These are phyloP conservation scores for Argyresthia albistria DNA, from an alignment of 2,888 invertebrate species.

Conservation along the genomic window DNA sequence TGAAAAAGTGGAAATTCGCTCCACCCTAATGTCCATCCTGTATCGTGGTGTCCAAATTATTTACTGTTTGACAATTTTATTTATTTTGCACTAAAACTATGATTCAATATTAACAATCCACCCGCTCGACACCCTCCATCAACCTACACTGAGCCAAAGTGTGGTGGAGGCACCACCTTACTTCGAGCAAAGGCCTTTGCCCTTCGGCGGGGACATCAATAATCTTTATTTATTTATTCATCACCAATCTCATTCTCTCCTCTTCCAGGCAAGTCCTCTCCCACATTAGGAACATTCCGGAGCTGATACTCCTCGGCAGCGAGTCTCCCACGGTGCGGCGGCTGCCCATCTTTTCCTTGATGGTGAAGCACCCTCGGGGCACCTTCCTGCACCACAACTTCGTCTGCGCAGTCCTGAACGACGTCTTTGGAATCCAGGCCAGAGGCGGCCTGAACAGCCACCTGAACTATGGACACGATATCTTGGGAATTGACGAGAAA, in stretches of 20 bases:
- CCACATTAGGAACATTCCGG: constrained; percentile 84
- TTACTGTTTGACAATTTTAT: too few species aligned
- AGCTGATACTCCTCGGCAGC: constrained; percentile 84
- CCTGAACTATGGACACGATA: constrained; percentile 86
- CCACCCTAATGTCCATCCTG: too few species aligned
- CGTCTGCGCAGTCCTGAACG: constrained; percentile 89
- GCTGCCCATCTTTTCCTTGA: constrained; percentile 88
- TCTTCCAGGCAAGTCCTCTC: constrained; percentile 81
- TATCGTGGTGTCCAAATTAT: too few species aligned
- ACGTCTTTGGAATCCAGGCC: constrained; percentile 92
- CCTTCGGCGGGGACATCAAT: too few species aligned
- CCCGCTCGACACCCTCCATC: too few species aligned
- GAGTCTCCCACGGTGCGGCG: constrained; percentile 76
- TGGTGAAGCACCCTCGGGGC: constrained; percentile 86
- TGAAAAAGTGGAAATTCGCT: too few species aligned
- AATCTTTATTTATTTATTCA: too few species aligned
- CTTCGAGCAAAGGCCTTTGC: too few species aligned
- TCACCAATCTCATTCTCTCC: neutral
- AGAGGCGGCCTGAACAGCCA: constrained; percentile 87
- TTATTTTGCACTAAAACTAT: too few species aligned
- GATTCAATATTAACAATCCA: too few species aligned
- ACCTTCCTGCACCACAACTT: constrained; percentile 92
- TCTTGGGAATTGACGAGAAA: constrained; percentile 86
- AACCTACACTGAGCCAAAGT: too few species aligned
- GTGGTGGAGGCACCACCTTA: too few species aligned